Conservation (phyloP, 2,797 vertebrate species). For the Sphenopsis melanotis region DNA sequence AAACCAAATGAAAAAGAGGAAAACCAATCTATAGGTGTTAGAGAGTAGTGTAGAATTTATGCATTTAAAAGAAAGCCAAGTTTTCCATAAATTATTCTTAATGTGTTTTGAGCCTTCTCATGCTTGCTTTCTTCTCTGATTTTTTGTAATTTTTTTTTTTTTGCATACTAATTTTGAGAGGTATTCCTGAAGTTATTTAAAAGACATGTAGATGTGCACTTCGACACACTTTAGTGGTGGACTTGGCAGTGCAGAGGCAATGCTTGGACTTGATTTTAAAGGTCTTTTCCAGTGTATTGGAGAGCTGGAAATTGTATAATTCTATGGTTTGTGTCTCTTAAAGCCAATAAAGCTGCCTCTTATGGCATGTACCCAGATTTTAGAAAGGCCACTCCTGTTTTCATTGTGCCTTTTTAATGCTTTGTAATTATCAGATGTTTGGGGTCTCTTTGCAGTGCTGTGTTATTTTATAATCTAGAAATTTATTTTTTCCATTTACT, state of each 20-base stretch:
- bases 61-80: neutral
- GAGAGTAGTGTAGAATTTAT: neutral
- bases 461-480: neutral
- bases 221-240: neutral
- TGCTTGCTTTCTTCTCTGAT: neutral
- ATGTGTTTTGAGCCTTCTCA: neutral
- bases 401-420: neutral
- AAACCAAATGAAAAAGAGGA: neutral
- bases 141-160: neutral
- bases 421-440: neutral
- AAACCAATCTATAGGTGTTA: neutral
- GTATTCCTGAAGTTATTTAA: neutral
- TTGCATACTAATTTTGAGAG: neutral
- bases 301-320: neutral
- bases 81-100: neutral
- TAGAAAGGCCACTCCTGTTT: neutral
- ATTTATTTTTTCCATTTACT: neutral
- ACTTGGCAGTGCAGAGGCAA: neutral
- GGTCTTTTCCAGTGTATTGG: neutral
- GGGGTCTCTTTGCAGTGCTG: neutral
- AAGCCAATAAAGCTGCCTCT: neutral
- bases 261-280: neutral
- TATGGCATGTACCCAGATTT: neutral
- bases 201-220: neutral
- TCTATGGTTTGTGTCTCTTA: neutral